phyloP scores from a whole-genome alignment of 2,888 invertebrate genomes.

The Tromatobia lineatoria region DNA sequence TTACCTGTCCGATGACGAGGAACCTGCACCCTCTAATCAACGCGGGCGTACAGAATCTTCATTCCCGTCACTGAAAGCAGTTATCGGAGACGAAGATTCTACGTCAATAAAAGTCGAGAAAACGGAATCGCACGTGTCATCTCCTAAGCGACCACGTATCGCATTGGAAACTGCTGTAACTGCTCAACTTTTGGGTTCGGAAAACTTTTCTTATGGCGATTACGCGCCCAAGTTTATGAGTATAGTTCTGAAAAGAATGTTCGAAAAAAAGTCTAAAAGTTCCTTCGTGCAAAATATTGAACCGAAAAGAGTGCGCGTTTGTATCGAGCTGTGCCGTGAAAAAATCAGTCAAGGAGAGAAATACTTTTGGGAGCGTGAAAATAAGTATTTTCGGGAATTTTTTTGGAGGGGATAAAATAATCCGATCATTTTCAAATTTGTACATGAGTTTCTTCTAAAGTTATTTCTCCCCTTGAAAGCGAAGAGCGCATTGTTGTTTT shows the following conservation, averaged over 20 bases:
- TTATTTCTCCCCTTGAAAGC: no score
- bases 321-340: neutral
- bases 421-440: no score
- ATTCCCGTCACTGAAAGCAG: neutral
- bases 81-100: neutral
- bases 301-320: neutral
- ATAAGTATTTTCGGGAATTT: no score
- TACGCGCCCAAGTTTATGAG: no score
- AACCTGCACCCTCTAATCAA: neutral
- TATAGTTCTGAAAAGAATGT: no score
- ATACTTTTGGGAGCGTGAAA: no score
- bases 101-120: neutral
- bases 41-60: neutral
- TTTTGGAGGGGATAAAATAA: no score
- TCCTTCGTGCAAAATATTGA: neutral
- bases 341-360: no score
- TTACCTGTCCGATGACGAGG: neutral
- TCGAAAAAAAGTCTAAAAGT: neutral
- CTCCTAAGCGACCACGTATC: constrained; percentile 1
- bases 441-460: no score
- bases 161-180: neutral
- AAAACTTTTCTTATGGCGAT: neutral
- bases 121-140: neutral
- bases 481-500: neutral
- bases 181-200: neutral